These are phyloP conservation scores for Isichthys henryi DNA, from an alignment of 2,113 vertebrate genomes.

Conservation along the genomic window DNA sequence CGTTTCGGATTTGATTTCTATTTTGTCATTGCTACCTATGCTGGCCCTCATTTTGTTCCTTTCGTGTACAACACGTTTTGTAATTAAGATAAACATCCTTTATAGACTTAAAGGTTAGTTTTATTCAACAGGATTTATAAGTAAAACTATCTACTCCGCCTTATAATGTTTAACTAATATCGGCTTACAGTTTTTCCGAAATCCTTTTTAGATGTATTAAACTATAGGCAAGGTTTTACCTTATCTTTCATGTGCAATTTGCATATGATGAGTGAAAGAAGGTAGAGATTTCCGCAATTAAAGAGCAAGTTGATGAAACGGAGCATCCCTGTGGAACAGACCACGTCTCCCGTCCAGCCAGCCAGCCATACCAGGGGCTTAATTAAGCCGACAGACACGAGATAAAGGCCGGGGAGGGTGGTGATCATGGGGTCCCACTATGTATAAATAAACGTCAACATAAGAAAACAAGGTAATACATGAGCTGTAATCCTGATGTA, in stretches of 20 bases:
- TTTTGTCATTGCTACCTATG: too few species aligned
- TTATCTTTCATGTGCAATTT: constrained; percentile 78
- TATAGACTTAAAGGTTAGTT: not conserved
- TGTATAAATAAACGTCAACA: not conserved
- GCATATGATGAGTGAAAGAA: constrained; percentile 76
- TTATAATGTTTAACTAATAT: not conserved
- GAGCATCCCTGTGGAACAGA: constrained; percentile 86
- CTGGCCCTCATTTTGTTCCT: too few species aligned
- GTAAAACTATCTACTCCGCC: not conserved
- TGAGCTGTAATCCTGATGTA: not conserved
- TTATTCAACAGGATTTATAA: not conserved
- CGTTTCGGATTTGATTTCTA: too few species aligned
- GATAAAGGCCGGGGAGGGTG: constrained; percentile 84
- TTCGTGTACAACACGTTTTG: too few species aligned
- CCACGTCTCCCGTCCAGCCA: constrained; percentile 66
- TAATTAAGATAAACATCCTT: too few species aligned
- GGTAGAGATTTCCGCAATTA: constrained; percentile 83
- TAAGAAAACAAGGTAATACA: not conserved
- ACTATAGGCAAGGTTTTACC: constrained; percentile 49
- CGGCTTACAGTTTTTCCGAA: not conserved
- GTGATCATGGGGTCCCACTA: constrained; percentile 99
- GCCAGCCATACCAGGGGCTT: constrained; percentile 78
- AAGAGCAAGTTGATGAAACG: constrained; percentile 92
- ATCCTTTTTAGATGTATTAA: not conserved
- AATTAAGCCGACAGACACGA: constrained; percentile 77